Evolutionary conservation across 2,888 invertebrate genomes (phyloP), one percentile per base, ranked within the genome.

Genomic region (Tiphia femorata): DNA sequence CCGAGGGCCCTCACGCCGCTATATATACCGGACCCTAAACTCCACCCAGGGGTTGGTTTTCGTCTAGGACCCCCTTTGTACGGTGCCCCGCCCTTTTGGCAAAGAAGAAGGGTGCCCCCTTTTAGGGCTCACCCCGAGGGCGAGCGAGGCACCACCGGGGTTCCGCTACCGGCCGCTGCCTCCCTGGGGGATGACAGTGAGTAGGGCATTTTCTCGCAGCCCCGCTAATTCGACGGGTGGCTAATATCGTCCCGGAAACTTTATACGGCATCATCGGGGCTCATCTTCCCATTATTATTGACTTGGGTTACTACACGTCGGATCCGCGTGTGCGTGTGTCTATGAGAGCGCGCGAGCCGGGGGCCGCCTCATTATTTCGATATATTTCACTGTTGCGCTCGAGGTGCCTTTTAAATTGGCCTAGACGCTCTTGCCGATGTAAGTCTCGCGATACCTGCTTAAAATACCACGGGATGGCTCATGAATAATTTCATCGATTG

Each of bases 31-130:
- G 70, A 61, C 70, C 62, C 46, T 70, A 77, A n/a, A 80, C 82
- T 82, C 82, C 82, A 80, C 82, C 82, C 79, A 78, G 76, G 80
- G 82, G 81, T 77, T 80, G 82, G 76, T 75, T 68, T 66, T 56
- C 62, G 54, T 61, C 60, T 64, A 75, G 75, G 74, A 67, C 65
- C 70, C 73, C 68, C 54, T 77, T 76, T 72, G 58, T 73, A 44
- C 55, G 38, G 75, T 73, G 77, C 76, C 77, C 80, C 81, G 79
- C 80, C 81, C 79, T 76, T 72, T 55, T 30, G 41, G 2, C 25
- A n/a, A n/a, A n/a, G 10, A 19, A 2, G n/a, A 48, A 62, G 70
- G 60, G 69, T 70, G 67, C 70, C 73, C 64, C 68, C 57, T 56
- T 58, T 59, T 23, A 25, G 42, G 49, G 52, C 53, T 66, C 60